Percentiles rank a stretch among this genome's conserved stretches.
Conservation (phyloP, 2,113 vertebrate genomes). For the Cyprinodon variegatus region DNA sequence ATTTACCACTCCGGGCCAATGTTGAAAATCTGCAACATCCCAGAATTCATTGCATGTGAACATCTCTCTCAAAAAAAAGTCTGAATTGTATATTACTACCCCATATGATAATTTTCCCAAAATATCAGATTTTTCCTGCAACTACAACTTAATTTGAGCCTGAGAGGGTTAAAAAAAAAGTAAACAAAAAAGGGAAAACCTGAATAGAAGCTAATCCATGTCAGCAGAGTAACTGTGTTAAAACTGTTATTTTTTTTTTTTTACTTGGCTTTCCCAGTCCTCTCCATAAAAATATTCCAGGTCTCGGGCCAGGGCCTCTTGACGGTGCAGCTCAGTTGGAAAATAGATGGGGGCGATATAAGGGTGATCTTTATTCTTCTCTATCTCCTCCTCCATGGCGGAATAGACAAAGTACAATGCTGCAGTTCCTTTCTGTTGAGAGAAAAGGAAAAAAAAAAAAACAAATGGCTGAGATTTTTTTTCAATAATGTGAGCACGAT, state of each 20-base stretch:
- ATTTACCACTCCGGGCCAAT: too few species aligned
- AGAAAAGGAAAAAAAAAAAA: not conserved
- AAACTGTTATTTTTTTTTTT: not conserved
- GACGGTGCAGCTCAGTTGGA: not conserved
- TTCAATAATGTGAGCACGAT: not conserved
- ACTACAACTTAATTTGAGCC: too few species aligned
- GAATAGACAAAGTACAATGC: not conserved
- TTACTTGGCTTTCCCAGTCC: not conserved
- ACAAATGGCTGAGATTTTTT: not conserved
- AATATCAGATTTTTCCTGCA: too few species aligned
- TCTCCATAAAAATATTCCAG: not conserved
- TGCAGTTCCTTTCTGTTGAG: not conserved
- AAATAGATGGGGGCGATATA: not conserved
- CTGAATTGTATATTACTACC: too few species aligned
- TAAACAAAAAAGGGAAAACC: not conserved
- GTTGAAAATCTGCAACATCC: too few species aligned
- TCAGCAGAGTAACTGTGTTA: too few species aligned
- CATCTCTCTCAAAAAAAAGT: too few species aligned
- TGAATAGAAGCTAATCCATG: not conserved
- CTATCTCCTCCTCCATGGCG: not conserved
- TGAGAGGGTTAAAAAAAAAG: too few species aligned
- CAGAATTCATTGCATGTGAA: too few species aligned
- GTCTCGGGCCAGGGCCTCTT: not conserved
- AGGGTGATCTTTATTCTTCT: not conserved
- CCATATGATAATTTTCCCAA: too few species aligned